These are phyloP conservation scores for Chionomys nivalis DNA, from an alignment of 2,113 vertebrate species.

Conservation along the genomic window DNA sequence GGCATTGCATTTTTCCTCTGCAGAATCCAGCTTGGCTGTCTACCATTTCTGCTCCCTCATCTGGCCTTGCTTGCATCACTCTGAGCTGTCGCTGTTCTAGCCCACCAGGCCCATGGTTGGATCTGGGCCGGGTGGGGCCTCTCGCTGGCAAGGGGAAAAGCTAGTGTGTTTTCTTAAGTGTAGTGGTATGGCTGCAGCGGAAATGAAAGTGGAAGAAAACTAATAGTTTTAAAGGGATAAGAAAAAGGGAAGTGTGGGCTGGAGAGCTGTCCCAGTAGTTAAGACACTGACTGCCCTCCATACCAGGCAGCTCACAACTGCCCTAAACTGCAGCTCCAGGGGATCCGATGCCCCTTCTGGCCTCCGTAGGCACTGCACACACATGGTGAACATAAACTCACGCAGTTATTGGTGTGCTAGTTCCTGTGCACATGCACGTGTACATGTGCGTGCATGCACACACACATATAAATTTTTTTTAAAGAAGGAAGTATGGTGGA, in stretches of 20 bases:
- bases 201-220: constrained; percentile 43
- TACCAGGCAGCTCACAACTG: too few species aligned
- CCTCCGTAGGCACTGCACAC: background rate
- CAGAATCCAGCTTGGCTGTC: constrained; percentile 29
- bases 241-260: background rate
- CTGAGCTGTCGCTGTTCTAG: background rate
- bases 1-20: background rate
- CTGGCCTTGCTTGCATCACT: constrained; percentile 6
- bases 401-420: background rate
- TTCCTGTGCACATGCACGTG: background rate
- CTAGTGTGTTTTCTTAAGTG: background rate
- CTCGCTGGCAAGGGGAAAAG: background rate
- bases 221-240: background rate
- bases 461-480: background rate
- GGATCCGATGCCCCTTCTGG: background rate
- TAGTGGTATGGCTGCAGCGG: background rate
- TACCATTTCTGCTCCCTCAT: background rate
- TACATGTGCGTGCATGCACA: background rate
- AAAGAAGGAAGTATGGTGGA: background rate
- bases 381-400: background rate
- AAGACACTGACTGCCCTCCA: background rate
- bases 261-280: background rate
- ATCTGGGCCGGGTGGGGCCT: background rate
- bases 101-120: background rate
- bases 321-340: too few species aligned